These are phyloP conservation scores for Stomorhina lunata DNA, from an alignment of 2,888 invertebrate species.

Conservation along the genomic window DNA sequence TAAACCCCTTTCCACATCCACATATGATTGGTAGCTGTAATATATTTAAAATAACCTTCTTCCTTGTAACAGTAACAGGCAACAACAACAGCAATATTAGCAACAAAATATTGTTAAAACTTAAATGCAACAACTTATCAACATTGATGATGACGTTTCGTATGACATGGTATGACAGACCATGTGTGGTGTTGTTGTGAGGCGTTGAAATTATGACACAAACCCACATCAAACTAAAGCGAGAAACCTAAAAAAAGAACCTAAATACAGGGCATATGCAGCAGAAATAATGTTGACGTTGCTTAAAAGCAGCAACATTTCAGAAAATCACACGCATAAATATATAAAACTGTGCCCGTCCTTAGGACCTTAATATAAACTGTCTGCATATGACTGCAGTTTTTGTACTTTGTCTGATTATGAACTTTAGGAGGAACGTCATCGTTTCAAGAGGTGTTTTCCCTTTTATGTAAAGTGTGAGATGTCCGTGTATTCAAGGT, in stretches of 20 bases:
- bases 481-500: constrained; percentile 30
- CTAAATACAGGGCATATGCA: constrained; percentile 5
- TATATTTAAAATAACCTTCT: constrained; percentile 14
- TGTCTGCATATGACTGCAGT: not conserved
- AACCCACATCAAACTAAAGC: constrained; percentile 62
- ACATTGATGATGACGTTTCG: constrained; percentile 57
- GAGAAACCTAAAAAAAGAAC: not conserved
- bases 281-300: not conserved
- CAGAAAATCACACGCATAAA: constrained; percentile 46
- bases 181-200: constrained; percentile 59
- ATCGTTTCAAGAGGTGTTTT: constrained; percentile 22
- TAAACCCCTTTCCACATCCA: not conserved
- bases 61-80: constrained; percentile 12
- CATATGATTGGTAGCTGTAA: not conserved
- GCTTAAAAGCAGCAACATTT: constrained; percentile 17
- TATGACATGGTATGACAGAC: constrained; percentile 55
- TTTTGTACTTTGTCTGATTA: not conserved
- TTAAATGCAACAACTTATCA: constrained; percentile 49
- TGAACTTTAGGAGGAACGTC: constrained; percentile 10
- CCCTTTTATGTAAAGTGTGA: not conserved
- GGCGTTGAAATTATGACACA: constrained; percentile 67
- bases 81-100: constrained; percentile 5
- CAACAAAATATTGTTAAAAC: not conserved
- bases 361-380: not conserved
- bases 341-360: not conserved